Conservation (phyloP, 2,113 vertebrate genomes). For the Gymnobelideus leadbeateri region DNA sequence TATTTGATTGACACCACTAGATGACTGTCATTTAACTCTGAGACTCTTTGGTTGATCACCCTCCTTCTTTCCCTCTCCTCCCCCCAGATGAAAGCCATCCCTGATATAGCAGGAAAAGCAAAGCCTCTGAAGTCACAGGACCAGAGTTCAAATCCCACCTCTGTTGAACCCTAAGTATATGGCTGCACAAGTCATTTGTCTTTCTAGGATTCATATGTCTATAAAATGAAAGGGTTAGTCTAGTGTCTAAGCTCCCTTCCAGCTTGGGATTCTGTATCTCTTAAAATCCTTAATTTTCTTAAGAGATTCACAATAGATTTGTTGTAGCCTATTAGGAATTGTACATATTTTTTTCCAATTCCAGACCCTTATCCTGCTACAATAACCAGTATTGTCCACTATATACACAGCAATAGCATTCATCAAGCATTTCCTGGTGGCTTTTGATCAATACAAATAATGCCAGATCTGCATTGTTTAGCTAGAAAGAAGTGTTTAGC, state of each 20-base stretch:
- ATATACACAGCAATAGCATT: slow-evolving; percentile 67
- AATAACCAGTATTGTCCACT: background rate
- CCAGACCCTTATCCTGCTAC: background rate
- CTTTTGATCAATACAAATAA: slow-evolving; percentile 75
- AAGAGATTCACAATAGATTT: background rate
- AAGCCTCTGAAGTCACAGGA: background rate
- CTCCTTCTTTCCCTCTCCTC: background rate
- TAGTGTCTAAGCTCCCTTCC: background rate
- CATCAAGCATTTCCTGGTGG: slow-evolving; percentile 72
- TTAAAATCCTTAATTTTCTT: background rate
- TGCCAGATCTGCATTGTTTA: slow-evolving; percentile 69
- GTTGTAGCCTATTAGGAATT: background rate
- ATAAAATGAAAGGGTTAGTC: background rate
- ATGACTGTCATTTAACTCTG: background rate
- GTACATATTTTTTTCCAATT: background rate
- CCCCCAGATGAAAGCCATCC: background rate
- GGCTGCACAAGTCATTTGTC: background rate
- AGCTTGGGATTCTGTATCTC: background rate
- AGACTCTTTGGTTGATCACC: background rate
- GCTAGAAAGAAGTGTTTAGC: slow-evolving; percentile 56
- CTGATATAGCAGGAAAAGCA: background rate
- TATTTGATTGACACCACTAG: background rate
- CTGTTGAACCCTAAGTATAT: background rate
- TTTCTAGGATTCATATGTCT: background rate
- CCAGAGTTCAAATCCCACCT: background rate